Conservation (phyloP, 1,140 invertebrate species). For the Papilio glaucus region DNA sequence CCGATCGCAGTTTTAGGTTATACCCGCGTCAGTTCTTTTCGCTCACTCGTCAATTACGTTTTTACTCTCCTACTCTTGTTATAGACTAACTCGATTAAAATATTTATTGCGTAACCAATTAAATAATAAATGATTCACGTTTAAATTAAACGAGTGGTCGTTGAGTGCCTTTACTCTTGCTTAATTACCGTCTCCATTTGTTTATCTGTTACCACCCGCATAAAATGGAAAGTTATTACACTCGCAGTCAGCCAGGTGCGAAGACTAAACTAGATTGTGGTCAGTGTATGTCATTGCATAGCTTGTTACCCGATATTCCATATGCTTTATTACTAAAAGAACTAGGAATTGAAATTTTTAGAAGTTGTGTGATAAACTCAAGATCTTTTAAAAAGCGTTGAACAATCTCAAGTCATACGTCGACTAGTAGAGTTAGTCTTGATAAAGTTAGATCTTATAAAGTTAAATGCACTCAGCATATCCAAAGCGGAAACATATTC, state of each 20-base stretch:
- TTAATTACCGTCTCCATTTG: slow-evolving; percentile 16
- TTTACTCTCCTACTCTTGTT: not conserved
- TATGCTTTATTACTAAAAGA: slow-evolving; percentile 1
- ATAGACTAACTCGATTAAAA: not conserved
- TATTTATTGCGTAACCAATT: slow-evolving; percentile 15
- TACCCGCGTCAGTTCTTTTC: not conserved
- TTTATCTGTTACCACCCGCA: slow-evolving; percentile 18
- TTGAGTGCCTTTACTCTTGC: slow-evolving; percentile 6
- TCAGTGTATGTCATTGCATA: slow-evolving; percentile 7
- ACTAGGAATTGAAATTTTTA: not conserved
- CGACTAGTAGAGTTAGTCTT: no score
- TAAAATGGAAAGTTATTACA: slow-evolving; percentile 24
- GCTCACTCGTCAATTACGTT: not conserved
- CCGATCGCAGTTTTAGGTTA: no score
- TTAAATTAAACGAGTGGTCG: not conserved
- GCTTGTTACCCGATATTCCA: slow-evolving; percentile 2
- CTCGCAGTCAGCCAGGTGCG: slow-evolving; percentile 4
- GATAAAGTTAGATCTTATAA: no score
- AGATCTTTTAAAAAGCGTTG: no score
- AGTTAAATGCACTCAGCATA: no score
- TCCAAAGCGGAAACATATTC: no score
- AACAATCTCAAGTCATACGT: no score
- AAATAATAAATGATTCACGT: slow-evolving; percentile 11
- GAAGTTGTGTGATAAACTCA: no score
- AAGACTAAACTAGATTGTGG: slow-evolving; percentile 22